Evolutionary conservation across 2,113 vertebrate species (phyloP), one percentile per base, ranked within the genome.

Genomic region (Phrynosoma platyrhinos): DNA sequence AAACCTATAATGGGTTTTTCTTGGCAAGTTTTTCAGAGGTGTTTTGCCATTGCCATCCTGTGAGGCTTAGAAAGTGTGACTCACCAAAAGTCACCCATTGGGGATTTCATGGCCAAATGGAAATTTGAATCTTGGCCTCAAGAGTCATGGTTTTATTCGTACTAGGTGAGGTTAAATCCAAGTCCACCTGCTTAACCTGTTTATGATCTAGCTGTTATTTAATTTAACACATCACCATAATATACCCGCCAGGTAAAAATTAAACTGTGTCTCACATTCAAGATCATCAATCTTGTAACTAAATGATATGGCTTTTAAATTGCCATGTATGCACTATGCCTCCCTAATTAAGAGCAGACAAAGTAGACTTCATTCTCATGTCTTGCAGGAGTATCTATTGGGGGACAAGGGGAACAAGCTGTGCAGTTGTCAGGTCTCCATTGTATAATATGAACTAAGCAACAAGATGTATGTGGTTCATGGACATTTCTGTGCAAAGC

Each of bases 331-430:
- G 8, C 4, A 25, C 62, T 47, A 32, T 40, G 68, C 10, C 66
- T 69, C n/a, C 13, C 66, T 58, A 71, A 80, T 71, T 87, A 53
- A 79, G 69, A 68, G 47, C 13, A 86, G 76, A 79, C n/a, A 78
- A 21, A 79, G 21, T 12, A 30, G 10, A 8, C 21, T 8, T 87
- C 20, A 8, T 23, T 52, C n/a, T 78, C 58, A 58, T n/a, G 36
- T 25, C 12, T 84, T 74, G 9, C 47, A 7, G 10, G 74, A 77
- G 74, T 82, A 75, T 12, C 47, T 53, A 53, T 20, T 58, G 32
- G 21, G 4, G 55, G 3, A 9, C n/a, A 4, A 4, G 30, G 32
- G n/a, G 40, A 30, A 76, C 69, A 74, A 64, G 30, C 71, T 66
- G 25, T 64, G 1, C 9, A 36, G 36, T 32, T 77, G 58, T 18